Evolutionary conservation across 2,113 vertebrate species (phyloP).

Genomic region (Dendropsophus ebraccatus): DNA sequence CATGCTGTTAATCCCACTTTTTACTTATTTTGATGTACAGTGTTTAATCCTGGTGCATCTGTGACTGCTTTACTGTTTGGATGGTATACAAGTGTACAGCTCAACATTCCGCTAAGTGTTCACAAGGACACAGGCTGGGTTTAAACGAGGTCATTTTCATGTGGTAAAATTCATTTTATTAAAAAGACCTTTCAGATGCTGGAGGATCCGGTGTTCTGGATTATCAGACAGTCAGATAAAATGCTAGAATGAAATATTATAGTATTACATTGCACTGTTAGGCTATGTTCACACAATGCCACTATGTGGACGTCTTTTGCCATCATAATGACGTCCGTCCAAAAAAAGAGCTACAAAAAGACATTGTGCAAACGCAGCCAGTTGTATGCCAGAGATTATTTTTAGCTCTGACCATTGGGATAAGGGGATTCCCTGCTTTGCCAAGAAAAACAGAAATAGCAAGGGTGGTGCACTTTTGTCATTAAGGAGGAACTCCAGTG

Average conservation of each 20-base stretch:
- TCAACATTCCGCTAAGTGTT: not conserved
- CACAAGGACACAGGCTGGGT: not conserved
- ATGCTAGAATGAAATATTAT: no score
- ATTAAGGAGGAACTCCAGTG: not conserved
- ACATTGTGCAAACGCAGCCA: no score
- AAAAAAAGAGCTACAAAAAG: no score
- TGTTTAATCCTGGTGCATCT: slow-evolving; percentile 1
- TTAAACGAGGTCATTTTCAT: not conserved
- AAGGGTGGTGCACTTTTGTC: not conserved
- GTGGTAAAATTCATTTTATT: not conserved
- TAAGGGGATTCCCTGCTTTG: not conserved
- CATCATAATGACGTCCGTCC: no score
- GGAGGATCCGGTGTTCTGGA: not conserved
- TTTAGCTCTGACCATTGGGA: not conserved
- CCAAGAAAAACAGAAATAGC: not conserved
- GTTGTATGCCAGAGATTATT: not conserved
- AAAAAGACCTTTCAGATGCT: no score
- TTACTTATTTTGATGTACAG: slow-evolving; percentile 15
- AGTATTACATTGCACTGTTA: no score
- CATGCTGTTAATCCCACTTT: slow-evolving; percentile 32
- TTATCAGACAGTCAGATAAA: not conserved
- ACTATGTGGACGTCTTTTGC: no score
- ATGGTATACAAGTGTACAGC: slow-evolving; percentile 2
- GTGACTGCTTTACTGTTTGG: slow-evolving; percentile 21
- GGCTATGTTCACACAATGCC: no score